phyloP scores from a whole-genome alignment of 2,888 invertebrate species.

The Notocelia uddmanniana region DNA sequence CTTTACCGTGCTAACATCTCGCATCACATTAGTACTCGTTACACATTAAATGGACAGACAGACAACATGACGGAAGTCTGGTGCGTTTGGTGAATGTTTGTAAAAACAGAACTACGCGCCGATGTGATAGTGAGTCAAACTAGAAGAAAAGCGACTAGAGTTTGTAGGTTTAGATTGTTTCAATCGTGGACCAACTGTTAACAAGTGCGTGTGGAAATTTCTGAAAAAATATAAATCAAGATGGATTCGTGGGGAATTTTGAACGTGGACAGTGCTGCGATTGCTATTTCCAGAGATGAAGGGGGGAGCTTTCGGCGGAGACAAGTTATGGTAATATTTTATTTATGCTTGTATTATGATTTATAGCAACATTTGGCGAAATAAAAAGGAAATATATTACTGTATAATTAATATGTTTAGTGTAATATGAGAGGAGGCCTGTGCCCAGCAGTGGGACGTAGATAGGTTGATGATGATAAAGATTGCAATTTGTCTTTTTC shows the following conservation, averaged over 20 bases:
- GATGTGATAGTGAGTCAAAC: slow-evolving; percentile 60
- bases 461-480: too few species aligned
- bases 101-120: slow-evolving; percentile 61
- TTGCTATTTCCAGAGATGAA: slow-evolving; percentile 90
- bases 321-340: slow-evolving; percentile 65
- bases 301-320: slow-evolving; percentile 83
- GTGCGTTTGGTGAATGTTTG: slow-evolving; percentile 51
- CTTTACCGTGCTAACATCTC: slow-evolving; percentile 56
- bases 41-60: slow-evolving; percentile 55
- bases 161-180: slow-evolving; percentile 14
- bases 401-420: too few species aligned
- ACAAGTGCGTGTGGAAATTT: slow-evolving; percentile 23
- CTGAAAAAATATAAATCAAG: slow-evolving; percentile 43
- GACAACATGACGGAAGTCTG: slow-evolving; percentile 58
- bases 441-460: too few species aligned
- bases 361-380: not conserved
- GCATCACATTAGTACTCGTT: slow-evolving; percentile 59
- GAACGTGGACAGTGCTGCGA: slow-evolving; percentile 87
- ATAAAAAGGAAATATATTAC: too few species aligned
- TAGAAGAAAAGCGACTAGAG: slow-evolving; percentile 40
- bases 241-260: slow-evolving; percentile 92
- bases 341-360: not conserved
- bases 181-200: slow-evolving; percentile 19
- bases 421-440: too few species aligned
- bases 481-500: too few species aligned